Conservation (phyloP, 2,797 vertebrate genomes). For the Tangara arthus region DNA sequence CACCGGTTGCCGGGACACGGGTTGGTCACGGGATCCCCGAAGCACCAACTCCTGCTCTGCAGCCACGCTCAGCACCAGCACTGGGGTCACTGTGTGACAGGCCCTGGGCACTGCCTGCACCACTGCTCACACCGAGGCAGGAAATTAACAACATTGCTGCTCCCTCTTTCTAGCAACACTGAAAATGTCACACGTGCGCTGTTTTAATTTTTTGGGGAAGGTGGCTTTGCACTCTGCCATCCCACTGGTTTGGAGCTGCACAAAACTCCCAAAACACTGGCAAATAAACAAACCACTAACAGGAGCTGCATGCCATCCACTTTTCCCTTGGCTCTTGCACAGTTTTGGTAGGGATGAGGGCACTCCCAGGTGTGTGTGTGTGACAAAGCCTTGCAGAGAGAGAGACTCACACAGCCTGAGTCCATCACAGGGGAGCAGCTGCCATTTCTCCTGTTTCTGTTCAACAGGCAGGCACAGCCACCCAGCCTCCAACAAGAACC, state of each 20-base stretch:
- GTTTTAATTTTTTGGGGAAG: accelerated
- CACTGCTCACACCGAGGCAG: neutral
- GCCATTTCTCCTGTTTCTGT: neutral
- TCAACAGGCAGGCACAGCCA: neutral
- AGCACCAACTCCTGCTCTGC: neutral
- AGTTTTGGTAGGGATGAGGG: neutral
- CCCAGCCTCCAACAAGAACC: neutral
- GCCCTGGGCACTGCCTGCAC: neutral
- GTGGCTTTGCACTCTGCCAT: neutral
- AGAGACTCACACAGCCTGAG: slow-evolving; percentile 5
- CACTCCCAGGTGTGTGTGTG: neutral
- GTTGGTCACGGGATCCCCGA: neutral
- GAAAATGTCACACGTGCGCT: accelerated
- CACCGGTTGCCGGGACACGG: neutral
- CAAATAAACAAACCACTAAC: neutral
- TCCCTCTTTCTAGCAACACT: accelerated
- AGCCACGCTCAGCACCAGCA: neutral
- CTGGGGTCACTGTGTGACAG: neutral
- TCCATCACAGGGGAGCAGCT: neutral
- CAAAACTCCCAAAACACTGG: accelerated
- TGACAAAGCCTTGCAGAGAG: neutral
- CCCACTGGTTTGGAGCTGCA: neutral
- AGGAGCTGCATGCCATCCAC: accelerated
- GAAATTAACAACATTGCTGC: neutral
- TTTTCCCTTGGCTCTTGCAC: neutral